Evolutionary conservation across 2,888 invertebrate genomes (phyloP).

Genomic region (Heliconius ismenius): DNA sequence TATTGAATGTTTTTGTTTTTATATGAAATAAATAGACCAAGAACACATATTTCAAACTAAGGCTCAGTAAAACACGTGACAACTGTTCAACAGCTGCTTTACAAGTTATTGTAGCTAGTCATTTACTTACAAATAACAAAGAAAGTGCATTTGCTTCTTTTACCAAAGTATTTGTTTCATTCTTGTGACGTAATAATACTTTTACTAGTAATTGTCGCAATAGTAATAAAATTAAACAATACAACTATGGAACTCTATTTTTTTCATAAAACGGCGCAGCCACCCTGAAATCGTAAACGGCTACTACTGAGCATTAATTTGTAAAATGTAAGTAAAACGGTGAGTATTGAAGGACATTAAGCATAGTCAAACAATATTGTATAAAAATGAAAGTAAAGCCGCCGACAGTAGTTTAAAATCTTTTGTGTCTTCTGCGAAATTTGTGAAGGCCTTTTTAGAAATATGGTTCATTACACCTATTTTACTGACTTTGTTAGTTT

Average conservation of each 20-base stretch:
- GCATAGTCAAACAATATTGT: constrained; percentile 27
- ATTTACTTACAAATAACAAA: background rate
- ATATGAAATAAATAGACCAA: background rate
- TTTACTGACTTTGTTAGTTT: background rate
- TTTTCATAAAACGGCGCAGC: background rate
- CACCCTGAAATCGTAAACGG: background rate
- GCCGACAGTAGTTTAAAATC: constrained; percentile 54
- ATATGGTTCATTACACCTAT: constrained; percentile 4
- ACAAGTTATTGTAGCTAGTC: background rate
- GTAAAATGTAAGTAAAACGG: background rate
- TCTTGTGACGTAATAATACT: background rate
- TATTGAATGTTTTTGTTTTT: background rate
- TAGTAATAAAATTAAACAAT: constrained; percentile 3
- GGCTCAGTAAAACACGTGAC: background rate
- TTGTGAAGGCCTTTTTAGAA: background rate
- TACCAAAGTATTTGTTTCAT: background rate
- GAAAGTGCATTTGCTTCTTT: background rate
- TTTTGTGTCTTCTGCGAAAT: constrained; percentile 52
- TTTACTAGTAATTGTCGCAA: constrained; percentile 1
- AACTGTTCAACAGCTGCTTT: background rate
- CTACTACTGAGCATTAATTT: constrained; percentile 4
- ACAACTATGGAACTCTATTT: background rate
- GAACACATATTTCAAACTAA: background rate
- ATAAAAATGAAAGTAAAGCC: constrained; percentile 62
- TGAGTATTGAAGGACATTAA: background rate